phyloP scores from a whole-genome alignment of 1,140 invertebrate genomes.

The Hypothenemus hampei region DNA sequence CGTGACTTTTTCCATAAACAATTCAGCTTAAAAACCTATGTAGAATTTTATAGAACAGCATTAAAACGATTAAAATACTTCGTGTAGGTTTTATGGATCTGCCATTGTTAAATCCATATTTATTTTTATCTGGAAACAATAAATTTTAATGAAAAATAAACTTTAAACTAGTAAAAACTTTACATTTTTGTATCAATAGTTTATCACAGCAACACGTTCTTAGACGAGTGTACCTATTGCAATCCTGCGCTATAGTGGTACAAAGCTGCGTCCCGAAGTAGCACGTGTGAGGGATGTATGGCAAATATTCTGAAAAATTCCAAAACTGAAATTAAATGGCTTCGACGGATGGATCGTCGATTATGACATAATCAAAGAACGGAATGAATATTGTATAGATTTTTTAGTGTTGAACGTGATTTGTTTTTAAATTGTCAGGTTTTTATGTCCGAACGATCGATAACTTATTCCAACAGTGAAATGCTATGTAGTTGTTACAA shows the following conservation, averaged over 20 bases:
- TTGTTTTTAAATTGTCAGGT: neutral
- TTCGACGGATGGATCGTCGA: no score
- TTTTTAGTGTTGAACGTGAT: conserved; percentile 1
- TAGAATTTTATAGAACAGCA: no score
- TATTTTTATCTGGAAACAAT: no score
- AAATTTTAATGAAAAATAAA: no score
- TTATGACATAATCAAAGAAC: conserved; percentile 1
- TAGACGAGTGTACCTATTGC: conserved; percentile 58
- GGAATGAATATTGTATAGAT: neutral
- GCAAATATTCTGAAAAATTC: conserved; percentile 57
- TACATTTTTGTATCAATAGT: conserved; percentile 55
- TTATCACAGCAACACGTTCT: conserved; percentile 64
- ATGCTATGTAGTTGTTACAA: no score
- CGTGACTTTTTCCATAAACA: no score
- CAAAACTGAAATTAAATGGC: no score
- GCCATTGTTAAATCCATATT: no score
- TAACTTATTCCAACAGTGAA: conserved; percentile 10
- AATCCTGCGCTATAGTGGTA: conserved; percentile 55
- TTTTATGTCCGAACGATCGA: conserved; percentile 7
- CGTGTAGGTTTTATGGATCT: no score
- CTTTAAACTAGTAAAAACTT: no score
- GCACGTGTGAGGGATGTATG: conserved; percentile 64
- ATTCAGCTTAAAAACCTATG: no score
- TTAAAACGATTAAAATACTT: no score
- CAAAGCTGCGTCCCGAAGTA: conserved; percentile 57